Evolutionary conservation across 2,797 vertebrate genomes (phyloP).

Genomic region (Mionectes olivaceus): DNA sequence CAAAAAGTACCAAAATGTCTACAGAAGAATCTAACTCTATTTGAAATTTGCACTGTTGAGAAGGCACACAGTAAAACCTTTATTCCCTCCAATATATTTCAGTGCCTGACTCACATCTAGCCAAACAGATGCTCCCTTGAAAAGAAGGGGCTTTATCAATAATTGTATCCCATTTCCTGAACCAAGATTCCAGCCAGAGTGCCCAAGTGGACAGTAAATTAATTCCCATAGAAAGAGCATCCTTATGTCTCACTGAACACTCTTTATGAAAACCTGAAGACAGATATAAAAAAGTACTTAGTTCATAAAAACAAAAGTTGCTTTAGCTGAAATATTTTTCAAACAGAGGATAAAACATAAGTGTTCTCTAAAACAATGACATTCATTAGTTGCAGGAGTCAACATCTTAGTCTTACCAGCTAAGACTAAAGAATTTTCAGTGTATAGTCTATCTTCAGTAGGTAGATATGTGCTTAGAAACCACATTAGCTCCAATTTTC

Average conservation of each 20-base stretch:
- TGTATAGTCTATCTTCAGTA: neutral
- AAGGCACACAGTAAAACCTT: constrained; percentile 45
- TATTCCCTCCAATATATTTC: constrained; percentile 21
- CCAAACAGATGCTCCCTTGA: constrained; percentile 45
- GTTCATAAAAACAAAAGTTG: neutral
- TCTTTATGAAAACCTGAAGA: neutral
- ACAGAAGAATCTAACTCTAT: neutral
- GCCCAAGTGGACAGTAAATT: neutral
- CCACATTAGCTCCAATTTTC: neutral
- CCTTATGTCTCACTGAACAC: neutral
- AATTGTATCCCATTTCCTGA: constrained; percentile 32
- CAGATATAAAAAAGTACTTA: neutral
- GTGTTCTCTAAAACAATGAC: neutral
- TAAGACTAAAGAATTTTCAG: neutral
- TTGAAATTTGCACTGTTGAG: neutral
- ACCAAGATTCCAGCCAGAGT: constrained; percentile 21
- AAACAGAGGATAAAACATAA: neutral
- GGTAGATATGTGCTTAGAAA: neutral
- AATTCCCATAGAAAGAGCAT: neutral
- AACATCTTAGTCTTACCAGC: neutral
- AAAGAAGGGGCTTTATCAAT: constrained; percentile 49
- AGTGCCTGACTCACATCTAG: neutral
- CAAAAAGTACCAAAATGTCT: neutral
- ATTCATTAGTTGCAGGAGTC: neutral
- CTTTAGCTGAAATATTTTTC: neutral